A percentile compares a stretch with the other conserved stretches of the same genome.
phyloP scores from a whole-genome alignment of 1,140 invertebrate genomes.

The Bicyclus anynana region DNA sequence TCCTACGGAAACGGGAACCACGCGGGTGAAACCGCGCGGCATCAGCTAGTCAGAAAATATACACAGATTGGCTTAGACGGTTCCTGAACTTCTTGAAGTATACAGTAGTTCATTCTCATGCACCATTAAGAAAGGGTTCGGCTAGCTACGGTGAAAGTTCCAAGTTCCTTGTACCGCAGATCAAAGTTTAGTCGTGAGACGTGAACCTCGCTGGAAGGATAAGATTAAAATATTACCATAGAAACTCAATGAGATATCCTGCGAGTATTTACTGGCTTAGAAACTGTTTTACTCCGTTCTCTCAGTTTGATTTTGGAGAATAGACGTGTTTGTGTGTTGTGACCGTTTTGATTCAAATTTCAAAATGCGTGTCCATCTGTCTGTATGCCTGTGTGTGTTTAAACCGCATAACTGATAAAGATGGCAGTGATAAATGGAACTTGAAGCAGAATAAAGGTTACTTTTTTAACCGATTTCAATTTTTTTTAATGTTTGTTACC shows the following conservation, averaged over 20 bases:
- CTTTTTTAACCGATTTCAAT: too few species aligned
- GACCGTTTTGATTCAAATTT: too few species aligned
- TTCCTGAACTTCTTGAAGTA: background rate
- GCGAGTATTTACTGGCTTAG: background rate
- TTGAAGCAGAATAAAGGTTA: too few species aligned
- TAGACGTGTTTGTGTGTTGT: too few species aligned
- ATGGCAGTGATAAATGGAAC: too few species aligned
- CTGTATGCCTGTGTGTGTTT: too few species aligned
- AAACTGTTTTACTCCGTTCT: background rate
- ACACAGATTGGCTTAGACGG: background rate
- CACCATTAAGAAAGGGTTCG: background rate
- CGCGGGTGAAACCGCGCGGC: too few species aligned
- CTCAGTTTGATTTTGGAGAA: background rate
- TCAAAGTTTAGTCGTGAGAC: background rate
- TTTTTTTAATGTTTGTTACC: too few species aligned
- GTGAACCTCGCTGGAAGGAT: background rate
- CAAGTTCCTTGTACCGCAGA: background rate
- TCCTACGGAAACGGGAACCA: too few species aligned
- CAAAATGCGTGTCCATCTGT: too few species aligned
- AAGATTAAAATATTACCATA: slow-evolving; percentile 1
- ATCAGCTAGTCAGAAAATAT: too few species aligned
- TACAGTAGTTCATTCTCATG: background rate
- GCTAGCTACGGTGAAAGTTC: background rate
- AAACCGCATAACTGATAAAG: too few species aligned
- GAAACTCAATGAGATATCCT: background rate